Conservation (phyloP, 2,113 vertebrate genomes). For the Chlorocebus sabaeus region DNA sequence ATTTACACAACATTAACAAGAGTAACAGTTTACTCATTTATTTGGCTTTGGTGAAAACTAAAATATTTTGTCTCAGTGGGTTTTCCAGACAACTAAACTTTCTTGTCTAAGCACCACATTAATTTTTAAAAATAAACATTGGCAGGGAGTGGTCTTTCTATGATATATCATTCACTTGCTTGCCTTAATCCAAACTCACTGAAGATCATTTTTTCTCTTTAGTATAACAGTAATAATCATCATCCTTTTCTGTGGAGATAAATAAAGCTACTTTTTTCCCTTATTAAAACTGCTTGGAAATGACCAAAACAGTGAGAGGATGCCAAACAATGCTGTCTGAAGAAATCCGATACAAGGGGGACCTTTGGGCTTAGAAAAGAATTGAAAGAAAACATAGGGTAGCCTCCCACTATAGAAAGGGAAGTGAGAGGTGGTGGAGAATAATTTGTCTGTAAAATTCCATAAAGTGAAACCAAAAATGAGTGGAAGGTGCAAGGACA, state of each 20-base stretch:
- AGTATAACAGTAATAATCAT: neutral
- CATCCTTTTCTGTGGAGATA: neutral
- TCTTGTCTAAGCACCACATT: neutral
- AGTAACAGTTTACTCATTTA: neutral
- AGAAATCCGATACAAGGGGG: neutral
- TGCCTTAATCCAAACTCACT: neutral
- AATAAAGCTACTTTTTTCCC: neutral
- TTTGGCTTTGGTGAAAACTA: neutral
- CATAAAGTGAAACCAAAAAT: neutral
- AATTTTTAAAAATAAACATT: neutral
- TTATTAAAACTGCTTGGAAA: neutral
- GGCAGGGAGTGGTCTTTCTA: neutral
- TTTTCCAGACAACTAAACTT: conserved; percentile 1
- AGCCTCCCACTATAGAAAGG: neutral
- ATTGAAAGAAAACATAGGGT: neutral
- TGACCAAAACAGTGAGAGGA: neutral
- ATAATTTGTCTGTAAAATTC: neutral
- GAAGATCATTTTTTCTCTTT: neutral
- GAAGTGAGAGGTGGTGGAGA: neutral
- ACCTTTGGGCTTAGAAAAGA: neutral
- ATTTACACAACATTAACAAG: neutral
- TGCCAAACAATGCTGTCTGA: neutral
- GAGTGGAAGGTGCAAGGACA: neutral
- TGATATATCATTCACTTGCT: neutral
- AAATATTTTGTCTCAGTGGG: neutral